These are phyloP conservation scores for Muscicapa adusta DNA, from an alignment of 2,113 vertebrate genomes.

Conservation along the genomic window DNA sequence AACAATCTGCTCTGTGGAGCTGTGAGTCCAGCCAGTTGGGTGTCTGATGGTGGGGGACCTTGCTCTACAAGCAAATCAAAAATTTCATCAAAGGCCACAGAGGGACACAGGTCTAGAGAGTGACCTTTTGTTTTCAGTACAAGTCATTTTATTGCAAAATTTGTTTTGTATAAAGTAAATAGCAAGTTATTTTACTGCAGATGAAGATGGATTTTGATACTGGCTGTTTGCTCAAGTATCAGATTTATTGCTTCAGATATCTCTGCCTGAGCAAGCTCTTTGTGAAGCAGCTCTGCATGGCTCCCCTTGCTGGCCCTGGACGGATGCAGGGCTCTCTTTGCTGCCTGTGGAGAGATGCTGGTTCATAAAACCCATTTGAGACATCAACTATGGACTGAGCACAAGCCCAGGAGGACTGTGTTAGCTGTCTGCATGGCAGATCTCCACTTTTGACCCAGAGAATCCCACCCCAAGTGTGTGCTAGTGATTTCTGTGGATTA, in stretches of 20 bases:
- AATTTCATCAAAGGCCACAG: not conserved
- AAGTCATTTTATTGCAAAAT: not conserved
- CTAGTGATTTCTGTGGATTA: not conserved
- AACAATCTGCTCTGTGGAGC: not conserved
- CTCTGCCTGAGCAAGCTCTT: not conserved
- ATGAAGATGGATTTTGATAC: not conserved
- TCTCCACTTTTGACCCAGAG: not conserved
- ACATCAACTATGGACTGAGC: not conserved
- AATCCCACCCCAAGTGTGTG: not conserved
- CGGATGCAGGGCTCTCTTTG: not conserved
- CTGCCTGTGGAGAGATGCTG: not conserved
- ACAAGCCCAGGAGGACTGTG: not conserved
- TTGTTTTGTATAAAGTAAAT: not conserved
- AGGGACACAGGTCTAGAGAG: not conserved
- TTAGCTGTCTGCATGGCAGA: not conserved
- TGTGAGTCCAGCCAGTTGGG: not conserved
- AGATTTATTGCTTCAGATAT: not conserved
- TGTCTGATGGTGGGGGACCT: not conserved
- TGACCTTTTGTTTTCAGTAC: not conserved
- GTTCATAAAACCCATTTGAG: not conserved
- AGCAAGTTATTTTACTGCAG: not conserved
- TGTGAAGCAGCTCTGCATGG: not conserved
- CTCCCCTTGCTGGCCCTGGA: not conserved
- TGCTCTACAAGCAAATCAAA: rapidly evolving
- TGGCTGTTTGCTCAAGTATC: not conserved